These are phyloP conservation scores for Tenthredo distinguenda DNA, from an alignment of 2,888 invertebrate genomes.

Conservation along the genomic window DNA sequence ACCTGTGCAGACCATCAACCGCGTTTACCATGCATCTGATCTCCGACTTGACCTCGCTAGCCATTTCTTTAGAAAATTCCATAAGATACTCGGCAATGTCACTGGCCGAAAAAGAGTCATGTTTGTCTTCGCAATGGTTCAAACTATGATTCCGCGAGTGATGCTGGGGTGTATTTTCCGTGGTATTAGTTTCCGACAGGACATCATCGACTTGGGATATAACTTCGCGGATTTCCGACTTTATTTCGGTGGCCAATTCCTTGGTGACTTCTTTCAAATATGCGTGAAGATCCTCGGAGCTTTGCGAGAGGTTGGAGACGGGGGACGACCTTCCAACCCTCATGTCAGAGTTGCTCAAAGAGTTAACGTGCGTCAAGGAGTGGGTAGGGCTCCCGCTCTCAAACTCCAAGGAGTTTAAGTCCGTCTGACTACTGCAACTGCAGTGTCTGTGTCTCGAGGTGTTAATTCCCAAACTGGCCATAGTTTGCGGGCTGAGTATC, in stretches of 20 bases:
- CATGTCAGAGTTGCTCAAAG: conserved; percentile 67
- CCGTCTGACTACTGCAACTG: conserved; percentile 88
- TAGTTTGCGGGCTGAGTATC: conserved; percentile 83
- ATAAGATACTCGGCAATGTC: conserved; percentile 89
- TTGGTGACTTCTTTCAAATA: conserved; percentile 89
- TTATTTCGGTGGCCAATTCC: conserved; percentile 89
- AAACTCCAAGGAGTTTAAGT: conserved; percentile 83
- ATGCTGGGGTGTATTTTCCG: conserved; percentile 78
- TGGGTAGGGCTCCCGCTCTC: conserved; percentile 72
- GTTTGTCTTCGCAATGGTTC: conserved; percentile 70
- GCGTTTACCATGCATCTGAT: conserved; percentile 82
- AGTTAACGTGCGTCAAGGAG: conserved; percentile 67
- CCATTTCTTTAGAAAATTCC: conserved; percentile 89
- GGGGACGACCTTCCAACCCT: conserved; percentile 73
- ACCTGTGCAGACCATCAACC: conserved; percentile 83
- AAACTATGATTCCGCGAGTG: conserved; percentile 64
- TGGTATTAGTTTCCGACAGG: conserved; percentile 84
- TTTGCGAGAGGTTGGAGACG: conserved; percentile 68
- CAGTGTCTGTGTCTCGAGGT: conserved; percentile 79
- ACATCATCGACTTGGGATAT: conserved; percentile 90
- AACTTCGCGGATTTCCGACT: conserved; percentile 90
- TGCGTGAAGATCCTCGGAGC: conserved; percentile 85
- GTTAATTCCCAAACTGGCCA: conserved; percentile 83
- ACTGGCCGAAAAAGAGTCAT: conserved; percentile 86
- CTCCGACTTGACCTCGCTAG: conserved; percentile 89